These are phyloP conservation scores for Micronisus gabar DNA, from an alignment of 2,113 vertebrate species.

Conservation along the genomic window DNA sequence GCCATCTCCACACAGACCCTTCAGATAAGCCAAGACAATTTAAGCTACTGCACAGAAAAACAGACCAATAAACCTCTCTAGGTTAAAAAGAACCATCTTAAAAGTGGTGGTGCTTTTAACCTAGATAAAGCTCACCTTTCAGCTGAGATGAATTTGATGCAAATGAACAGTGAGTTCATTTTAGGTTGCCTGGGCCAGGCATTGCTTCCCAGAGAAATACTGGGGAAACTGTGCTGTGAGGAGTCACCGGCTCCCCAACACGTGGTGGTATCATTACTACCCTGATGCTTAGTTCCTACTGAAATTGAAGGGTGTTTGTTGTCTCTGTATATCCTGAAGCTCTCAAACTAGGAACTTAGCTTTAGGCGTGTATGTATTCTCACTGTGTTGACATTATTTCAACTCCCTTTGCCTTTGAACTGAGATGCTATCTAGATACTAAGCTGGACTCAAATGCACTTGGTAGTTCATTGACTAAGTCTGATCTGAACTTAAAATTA, in stretches of 20 bases:
- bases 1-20: neutral
- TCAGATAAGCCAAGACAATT: neutral
- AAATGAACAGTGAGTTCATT: neutral
- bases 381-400: neutral
- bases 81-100: neutral
- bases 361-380: neutral
- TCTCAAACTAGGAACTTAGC: neutral
- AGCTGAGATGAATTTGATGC: neutral
- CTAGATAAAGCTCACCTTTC: neutral
- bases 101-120: neutral
- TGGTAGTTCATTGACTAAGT: neutral
- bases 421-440: neutral
- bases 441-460: neutral
- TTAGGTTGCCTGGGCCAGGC: neutral
- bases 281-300: neutral
- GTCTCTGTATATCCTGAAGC: neutral
- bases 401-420: neutral
- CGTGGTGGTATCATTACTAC: fast-evolving
- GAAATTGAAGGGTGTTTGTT: neutral
- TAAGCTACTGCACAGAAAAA: neutral
- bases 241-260: neutral
- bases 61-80: neutral
- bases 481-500: neutral
- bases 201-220: neutral
- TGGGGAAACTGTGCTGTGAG: neutral